Evolutionary conservation across 2,113 vertebrate genomes (phyloP), one percentile per base, ranked within the genome.

Genomic region (Malurus melanocephalus): DNA sequence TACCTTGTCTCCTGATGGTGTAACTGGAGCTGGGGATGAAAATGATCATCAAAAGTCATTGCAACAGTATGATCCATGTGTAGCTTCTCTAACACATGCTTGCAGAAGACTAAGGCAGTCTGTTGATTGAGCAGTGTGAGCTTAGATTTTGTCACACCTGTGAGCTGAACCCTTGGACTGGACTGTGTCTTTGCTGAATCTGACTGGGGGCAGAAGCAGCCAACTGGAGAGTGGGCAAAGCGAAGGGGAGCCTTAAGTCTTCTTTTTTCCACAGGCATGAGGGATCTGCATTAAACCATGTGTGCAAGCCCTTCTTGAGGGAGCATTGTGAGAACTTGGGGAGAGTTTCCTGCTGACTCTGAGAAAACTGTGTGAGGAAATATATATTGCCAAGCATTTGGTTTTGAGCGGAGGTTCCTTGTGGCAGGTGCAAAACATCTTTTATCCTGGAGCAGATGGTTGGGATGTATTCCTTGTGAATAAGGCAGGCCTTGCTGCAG

Each of bases 71-170:
- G 73, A 59, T 66, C 46, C 24, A 1, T 5, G 20, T 69, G 64
- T 30, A n/a, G 9, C 49, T 77, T 82, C 51, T 80, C 52, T 66
- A 40, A 19, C 19, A 24, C 40, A 33, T 73, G 80, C 74, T 78
- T 1, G 0, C 7, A 3, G 28, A 2, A 14, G 64, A 66, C 69
- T 43, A 3, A 40, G 16, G 16, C 4, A 10, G 56, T 61, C 65
- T 78, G 33, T 52, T 17, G 52, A 28, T 51, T 1, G 7, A 23
- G 33, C 6, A 43, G 38, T 0, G 0, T 2, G 5, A 78, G 71
- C 73, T 74, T 9, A 10, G 67, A 5, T 57, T 72, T 16, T 73
- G 62, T 45, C 48, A 16, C 45, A 28, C 21, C 23, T 83, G 28
- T 0, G 0, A 16, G 26, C 3, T 32, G 30, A 82, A 21, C 27